These are phyloP conservation scores for Acrocera orbiculus DNA, from an alignment of 2,888 invertebrate species.

Conservation along the genomic window DNA sequence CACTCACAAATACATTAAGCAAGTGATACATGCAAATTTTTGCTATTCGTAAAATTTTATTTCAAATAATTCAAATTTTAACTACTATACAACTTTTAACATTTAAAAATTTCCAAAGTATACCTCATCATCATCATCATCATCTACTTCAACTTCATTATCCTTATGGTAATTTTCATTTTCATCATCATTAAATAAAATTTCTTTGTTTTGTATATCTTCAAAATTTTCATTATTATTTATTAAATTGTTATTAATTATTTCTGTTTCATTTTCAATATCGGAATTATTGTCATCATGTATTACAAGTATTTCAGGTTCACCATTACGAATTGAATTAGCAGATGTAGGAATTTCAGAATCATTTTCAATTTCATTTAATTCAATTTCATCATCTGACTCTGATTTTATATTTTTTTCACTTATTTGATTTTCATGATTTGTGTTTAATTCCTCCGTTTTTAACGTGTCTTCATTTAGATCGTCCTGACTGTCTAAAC, in stretches of 20 bases:
- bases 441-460: too few species aligned
- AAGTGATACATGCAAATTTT: too few species aligned
- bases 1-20: too few species aligned
- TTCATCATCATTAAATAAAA: too few species aligned
- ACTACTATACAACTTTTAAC: too few species aligned
- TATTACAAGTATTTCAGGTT: background rate
- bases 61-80: too few species aligned
- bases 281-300: slow-evolving; percentile 8
- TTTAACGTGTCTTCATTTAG: too few species aligned
- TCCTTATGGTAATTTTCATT: slow-evolving; percentile 3
- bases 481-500: too few species aligned
- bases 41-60: too few species aligned
- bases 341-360: too few species aligned
- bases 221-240: slow-evolving; percentile 11
- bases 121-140: slow-evolving; percentile 30
- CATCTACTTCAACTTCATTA: slow-evolving; percentile 13
- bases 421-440: too few species aligned
- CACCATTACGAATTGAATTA: background rate
- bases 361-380: slow-evolving; percentile 7
- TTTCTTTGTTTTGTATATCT: too few species aligned
- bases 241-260: background rate
- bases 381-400: slow-evolving; percentile 9
- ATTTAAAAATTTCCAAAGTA: slow-evolving; percentile 30
- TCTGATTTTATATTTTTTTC: slow-evolving; percentile 2
- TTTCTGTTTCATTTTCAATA: background rate